Base-by-base conservation (phyloP, 2,113 vertebrate species). In the Calonectris borealis region DNA sequence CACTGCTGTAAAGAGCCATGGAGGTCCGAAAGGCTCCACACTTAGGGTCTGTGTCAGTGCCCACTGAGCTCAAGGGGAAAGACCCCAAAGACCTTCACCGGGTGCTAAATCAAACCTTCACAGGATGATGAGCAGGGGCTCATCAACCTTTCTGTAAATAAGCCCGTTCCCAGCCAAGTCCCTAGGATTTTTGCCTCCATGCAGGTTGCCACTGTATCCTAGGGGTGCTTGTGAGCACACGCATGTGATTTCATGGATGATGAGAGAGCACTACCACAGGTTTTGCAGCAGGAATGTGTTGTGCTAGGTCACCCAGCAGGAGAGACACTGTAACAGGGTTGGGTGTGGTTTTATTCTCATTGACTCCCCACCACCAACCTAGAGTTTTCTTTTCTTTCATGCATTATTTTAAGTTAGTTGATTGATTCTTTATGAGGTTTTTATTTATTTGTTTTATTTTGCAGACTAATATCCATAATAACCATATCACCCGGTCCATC, bases 231-330 rank as follows among this genome's bases (percentile, higher is more conserved):
- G 20, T 49, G 44, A 34, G 58, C 46, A 57, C 22, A 55, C 3
- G 2, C 2, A 1, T 18, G 18, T 24, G 4, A 27, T 79, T n/a
- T 68, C 16, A 38, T 3, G 12, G 60, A 4, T n/a, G 32, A 22
- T 2, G 29, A 48, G 51, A 58, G 22, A 52, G 29, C 14, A 6
- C 25, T n/a, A 7, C 19, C 10, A 16, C 22, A 60, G 46, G 15
- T 36, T 72, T 60, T 61, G 60, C 40, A n/a, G 42, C 27, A 70
- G 55, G 44, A 49, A 20, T 58, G 17, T 75, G 36, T 26, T 2
- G 1, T 18, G 16, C 51, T 32, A 20, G 16, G 38, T 70, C 17
- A 65, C 18, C 34, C 8, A 7, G 18, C 32, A 40, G 60, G 26
- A 75, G 6, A 68, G 60, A 52, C 9, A 2, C 42, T 36, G 27